Percentiles rank a stretch among this genome's conserved stretches.
Conservation (phyloP, 1,140 invertebrate genomes). For the Drosophila novamexicana region DNA sequence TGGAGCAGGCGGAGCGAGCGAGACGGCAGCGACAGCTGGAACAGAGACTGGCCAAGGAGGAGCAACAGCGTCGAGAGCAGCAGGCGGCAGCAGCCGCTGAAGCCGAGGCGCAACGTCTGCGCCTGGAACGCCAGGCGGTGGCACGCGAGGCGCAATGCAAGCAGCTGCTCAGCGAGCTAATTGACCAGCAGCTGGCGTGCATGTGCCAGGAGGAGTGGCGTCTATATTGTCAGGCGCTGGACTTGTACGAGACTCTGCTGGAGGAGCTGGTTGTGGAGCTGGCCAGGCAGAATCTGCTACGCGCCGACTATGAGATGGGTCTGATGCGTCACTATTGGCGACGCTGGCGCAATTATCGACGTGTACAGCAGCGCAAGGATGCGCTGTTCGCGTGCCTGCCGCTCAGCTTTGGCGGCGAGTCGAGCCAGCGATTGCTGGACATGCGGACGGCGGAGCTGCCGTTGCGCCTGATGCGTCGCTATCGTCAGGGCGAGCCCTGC, state of each 20-base stretch:
- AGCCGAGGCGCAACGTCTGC: slow-evolving; percentile 3
- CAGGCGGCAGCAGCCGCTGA: slow-evolving; percentile 13
- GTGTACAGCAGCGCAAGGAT: slow-evolving; percentile 53
- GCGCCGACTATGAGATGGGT: slow-evolving; percentile 41
- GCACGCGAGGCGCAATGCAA: background rate
- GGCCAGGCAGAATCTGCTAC: slow-evolving; percentile 1
- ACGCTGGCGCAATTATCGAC: slow-evolving; percentile 61
- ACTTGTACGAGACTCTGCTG: slow-evolving; percentile 48
- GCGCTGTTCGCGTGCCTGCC: slow-evolving; percentile 52
- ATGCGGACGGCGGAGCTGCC: slow-evolving; percentile 20
- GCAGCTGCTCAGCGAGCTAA: slow-evolving; percentile 34
- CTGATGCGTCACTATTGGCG: slow-evolving; percentile 47
- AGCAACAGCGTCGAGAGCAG: slow-evolving; percentile 4
- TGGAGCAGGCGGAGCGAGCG: slow-evolving; percentile 29
- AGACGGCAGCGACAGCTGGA: slow-evolving; percentile 18
- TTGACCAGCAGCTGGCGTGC: slow-evolving; percentile 13
- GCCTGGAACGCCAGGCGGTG: background rate
- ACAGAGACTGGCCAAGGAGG: slow-evolving; percentile 16
- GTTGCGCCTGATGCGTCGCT: slow-evolving; percentile 68
- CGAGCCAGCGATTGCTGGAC: slow-evolving; percentile 9
- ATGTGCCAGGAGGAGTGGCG: slow-evolving; percentile 38
- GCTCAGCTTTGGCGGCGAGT: slow-evolving; percentile 48
- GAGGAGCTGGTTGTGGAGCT: slow-evolving; percentile 47
- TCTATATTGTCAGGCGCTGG: background rate
- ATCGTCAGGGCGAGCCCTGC: slow-evolving; percentile 67